Conservation (phyloP, 2,113 vertebrate species). For the Rhizomys pruinosus region DNA sequence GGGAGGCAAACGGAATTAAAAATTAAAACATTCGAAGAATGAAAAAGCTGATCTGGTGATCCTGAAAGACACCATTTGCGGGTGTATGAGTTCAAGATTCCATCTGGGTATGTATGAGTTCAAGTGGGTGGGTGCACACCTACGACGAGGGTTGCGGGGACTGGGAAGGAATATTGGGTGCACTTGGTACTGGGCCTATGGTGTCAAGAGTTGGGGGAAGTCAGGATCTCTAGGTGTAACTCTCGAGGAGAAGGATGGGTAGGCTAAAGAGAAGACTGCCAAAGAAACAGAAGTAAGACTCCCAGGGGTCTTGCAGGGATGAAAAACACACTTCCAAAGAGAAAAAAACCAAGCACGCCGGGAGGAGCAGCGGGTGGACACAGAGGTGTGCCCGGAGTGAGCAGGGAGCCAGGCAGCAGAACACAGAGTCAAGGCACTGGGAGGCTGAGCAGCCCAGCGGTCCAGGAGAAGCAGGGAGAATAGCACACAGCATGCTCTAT, state of each 20-base stretch:
- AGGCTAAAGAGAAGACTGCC: neutral
- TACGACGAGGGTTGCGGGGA: neutral
- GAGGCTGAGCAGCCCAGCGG: neutral
- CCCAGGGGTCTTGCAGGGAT: neutral
- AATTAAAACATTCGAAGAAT: conserved; percentile 23
- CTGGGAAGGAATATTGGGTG: neutral
- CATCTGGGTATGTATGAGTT: neutral
- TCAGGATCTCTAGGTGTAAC: neutral
- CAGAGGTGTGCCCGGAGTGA: neutral
- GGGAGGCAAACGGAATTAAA: neutral
- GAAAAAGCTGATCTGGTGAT: neutral
- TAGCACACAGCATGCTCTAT: conserved; percentile 51
- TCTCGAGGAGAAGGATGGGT: neutral
- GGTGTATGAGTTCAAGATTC: neutral
- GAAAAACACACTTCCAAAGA: neutral
- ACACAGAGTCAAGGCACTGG: neutral
- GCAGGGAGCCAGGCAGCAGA: conserved; percentile 14
- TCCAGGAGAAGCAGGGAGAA: conserved; percentile 21
- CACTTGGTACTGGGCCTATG: neutral
- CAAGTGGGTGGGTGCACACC: neutral
- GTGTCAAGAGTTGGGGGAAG: conserved; percentile 34
- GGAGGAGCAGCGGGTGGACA: neutral
- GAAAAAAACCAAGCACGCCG: neutral
- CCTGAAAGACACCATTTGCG: neutral
- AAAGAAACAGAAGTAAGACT: neutral